Conservation (phyloP, 2,888 invertebrate species). For the Drosophila niveifrons region DNA sequence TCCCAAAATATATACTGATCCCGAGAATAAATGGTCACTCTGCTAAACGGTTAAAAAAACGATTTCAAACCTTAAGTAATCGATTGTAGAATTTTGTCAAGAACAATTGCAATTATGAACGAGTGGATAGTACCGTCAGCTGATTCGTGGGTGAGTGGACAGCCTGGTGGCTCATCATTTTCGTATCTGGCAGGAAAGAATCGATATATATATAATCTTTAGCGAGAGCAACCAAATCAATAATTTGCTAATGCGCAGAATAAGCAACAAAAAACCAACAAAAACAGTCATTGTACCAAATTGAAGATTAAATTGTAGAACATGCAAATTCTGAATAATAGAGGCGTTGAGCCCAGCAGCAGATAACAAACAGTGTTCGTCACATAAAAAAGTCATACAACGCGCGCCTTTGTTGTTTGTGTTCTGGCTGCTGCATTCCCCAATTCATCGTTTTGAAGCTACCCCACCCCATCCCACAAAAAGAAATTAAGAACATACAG, state of each 20-base stretch:
- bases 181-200: slow-evolving; percentile 45
- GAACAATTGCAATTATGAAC: slow-evolving; percentile 26
- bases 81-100: slow-evolving; percentile 28
- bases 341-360: slow-evolving; percentile 49
- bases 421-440: slow-evolving; percentile 31
- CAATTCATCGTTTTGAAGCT: slow-evolving; percentile 17
- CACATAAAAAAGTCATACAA: slow-evolving; percentile 54
- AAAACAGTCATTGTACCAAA: slow-evolving; percentile 21
- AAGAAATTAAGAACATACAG: slow-evolving; percentile 21
- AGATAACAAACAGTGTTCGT: slow-evolving; percentile 59
- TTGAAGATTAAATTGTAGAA: slow-evolving; percentile 54
- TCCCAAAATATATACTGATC: not conserved
- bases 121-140: slow-evolving; percentile 50
- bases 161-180: slow-evolving; percentile 53
- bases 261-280: slow-evolving; percentile 27
- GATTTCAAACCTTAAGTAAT: slow-evolving; percentile 15
- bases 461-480: slow-evolving; percentile 30
- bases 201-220: slow-evolving; percentile 48
- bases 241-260: slow-evolving; percentile 50
- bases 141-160: slow-evolving; percentile 45
- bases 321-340: slow-evolving; percentile 58
- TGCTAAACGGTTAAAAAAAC: slow-evolving; percentile 6
- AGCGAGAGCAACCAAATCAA: slow-evolving; percentile 54
- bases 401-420: slow-evolving; percentile 59
- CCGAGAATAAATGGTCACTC: not conserved